Evolutionary conservation across 1,140 invertebrate species (phyloP).

Genomic region (Anastrepha ludens): DNA sequence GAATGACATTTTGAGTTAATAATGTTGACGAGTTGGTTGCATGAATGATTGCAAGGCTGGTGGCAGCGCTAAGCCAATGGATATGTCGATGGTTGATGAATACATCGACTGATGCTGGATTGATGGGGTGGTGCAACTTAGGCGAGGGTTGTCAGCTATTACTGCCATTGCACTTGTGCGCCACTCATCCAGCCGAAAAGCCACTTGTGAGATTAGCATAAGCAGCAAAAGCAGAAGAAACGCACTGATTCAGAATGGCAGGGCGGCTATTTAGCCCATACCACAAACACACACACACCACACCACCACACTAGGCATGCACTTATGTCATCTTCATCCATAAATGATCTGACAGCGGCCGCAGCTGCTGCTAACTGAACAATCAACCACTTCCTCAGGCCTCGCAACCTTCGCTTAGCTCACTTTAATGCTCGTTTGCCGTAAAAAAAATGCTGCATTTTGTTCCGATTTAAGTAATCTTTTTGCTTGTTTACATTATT

Average conservation of each 20-base stretch:
- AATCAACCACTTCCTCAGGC: neutral
- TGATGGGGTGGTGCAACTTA: neutral
- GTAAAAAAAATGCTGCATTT: neutral
- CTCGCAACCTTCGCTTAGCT: neutral
- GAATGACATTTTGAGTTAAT: slow-evolving; percentile 51
- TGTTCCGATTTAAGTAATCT: neutral
- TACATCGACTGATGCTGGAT: neutral
- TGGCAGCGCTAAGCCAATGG: neutral
- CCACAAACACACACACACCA: neutral
- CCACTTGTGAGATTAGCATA: slow-evolving; percentile 54
- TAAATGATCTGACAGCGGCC: neutral
- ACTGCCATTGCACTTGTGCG: slow-evolving; percentile 15
- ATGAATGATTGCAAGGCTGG: neutral
- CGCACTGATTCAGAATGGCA: neutral
- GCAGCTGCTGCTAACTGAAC: neutral
- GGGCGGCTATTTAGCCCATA: neutral
- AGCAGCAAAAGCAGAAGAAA: slow-evolving; percentile 1
- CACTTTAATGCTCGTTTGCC: neutral
- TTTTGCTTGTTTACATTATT: slow-evolving; percentile 52
- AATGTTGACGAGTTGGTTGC: slow-evolving; percentile 45
- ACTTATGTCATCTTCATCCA: neutral
- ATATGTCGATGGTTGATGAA: slow-evolving; percentile 41
- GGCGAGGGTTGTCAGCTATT: neutral
- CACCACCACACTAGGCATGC: neutral
- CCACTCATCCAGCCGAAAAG: slow-evolving; percentile 10